Base-by-base conservation (phyloP, 2,797 vertebrate genomes). In the Hipposideros larvatus region DNA sequence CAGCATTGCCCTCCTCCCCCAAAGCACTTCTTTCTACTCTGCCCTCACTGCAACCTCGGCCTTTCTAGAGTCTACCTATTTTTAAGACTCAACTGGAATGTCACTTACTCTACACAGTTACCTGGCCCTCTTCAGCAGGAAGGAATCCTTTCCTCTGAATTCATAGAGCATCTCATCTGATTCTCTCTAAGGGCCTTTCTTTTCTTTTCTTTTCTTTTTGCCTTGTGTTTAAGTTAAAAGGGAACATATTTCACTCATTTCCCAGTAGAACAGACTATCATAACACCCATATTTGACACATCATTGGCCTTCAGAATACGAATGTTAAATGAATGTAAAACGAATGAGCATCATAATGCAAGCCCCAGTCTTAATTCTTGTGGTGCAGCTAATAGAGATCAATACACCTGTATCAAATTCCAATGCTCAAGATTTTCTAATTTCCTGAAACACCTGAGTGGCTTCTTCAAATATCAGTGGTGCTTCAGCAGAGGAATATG, bases 271-370 rank as follows among this genome's bases (percentile, higher is more conserved):
- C 0, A 85, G 11, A 24, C 41, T 51, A 28, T 43, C 21, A 4
- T 22, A 31, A 86, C 26, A 59, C 13, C 61, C n/a, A 11, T 37
- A 70, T 86, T 24, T 94, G 86, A 55, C 59, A 92, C 51, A 37
- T 28, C 11, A 0, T 70, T 87, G 80, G 37, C 11, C 24, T 26
- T 75, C 46, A 31, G 43, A 87, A 91, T 79, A 66, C 65, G 34
- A 86, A 74, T 83, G 24, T 28, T 74, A 63, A 94, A 46, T 73
- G n/a, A 78, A 61, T 61, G 41, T 57, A 80, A 79, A 77, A 78
- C 31, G 80, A 59, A 68, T 19, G 68, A 55, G 59, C 59, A 80
- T 31, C 22, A 4, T 34, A 41, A 34, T 48, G 26, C 43, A 41
- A 63, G 46, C 31, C 41, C 10, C 89, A 61, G 18, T 11, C 71